A percentile compares a stretch with the other conserved stretches of the same genome.
phyloP scores from a whole-genome alignment of 2,797 vertebrate species.

The Melanotaenia pygmaea region DNA sequence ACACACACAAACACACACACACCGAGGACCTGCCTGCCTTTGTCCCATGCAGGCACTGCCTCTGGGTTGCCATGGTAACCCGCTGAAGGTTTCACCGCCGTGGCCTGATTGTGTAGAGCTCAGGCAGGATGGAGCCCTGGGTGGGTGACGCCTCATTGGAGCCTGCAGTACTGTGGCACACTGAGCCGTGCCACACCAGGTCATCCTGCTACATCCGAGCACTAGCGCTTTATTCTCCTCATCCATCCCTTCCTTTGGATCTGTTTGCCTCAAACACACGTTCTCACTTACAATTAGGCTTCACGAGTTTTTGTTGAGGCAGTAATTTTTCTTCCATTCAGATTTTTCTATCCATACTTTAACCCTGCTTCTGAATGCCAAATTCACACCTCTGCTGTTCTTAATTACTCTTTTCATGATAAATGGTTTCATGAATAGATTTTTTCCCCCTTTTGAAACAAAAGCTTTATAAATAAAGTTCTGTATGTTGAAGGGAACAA shows the following conservation, averaged over 20 bases:
- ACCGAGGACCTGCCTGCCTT: slow-evolving; percentile 86
- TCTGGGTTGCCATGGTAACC: slow-evolving; percentile 93
- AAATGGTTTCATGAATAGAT: too few species aligned
- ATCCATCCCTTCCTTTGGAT: not conserved
- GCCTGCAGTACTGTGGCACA: slow-evolving; percentile 32
- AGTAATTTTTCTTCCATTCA: not conserved
- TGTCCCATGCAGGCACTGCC: slow-evolving; percentile 89
- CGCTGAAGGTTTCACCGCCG: slow-evolving; percentile 81
- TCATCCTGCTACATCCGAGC: slow-evolving; percentile 42
- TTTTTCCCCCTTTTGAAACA: not conserved
- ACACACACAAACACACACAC: slow-evolving; percentile 39
- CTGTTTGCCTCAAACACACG: not conserved
- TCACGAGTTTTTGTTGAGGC: not conserved
- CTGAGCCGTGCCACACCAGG: slow-evolving; percentile 45
- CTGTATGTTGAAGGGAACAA: not conserved
- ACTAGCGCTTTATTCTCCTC: slow-evolving; percentile 31
- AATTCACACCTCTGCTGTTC: not conserved
- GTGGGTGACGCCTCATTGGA: slow-evolving; percentile 61
- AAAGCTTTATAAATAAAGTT: slow-evolving; percentile 2
- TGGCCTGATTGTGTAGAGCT: slow-evolving; percentile 89
- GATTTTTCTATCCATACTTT: too few species aligned
- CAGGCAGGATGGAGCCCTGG: slow-evolving; percentile 71
- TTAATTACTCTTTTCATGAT: not conserved
- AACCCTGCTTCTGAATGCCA: not conserved
- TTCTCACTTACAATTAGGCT: not conserved